Evolutionary conservation across 2,113 vertebrate species (phyloP).

Genomic region (Ophiodon elongatus): DNA sequence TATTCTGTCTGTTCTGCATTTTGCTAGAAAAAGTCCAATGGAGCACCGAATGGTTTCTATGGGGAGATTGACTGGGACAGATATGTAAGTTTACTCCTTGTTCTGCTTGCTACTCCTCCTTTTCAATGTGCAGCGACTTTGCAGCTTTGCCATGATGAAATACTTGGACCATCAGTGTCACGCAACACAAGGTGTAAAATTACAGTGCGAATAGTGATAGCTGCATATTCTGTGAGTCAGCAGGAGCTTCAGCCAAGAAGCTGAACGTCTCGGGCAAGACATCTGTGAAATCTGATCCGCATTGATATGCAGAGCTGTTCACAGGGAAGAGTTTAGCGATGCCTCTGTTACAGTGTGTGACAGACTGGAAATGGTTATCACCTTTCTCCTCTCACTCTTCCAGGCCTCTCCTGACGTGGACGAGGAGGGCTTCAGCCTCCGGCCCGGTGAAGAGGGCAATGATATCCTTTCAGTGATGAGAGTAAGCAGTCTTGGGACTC

Average conservation of each 20-base stretch:
- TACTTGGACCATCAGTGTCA: constrained; percentile 15
- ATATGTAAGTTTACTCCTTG: constrained; percentile 90
- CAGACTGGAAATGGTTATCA: background rate
- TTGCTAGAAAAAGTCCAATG: constrained; percentile 94
- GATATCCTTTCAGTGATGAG: constrained; percentile 90
- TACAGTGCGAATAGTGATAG: background rate
- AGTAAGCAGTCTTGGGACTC: constrained; percentile 24
- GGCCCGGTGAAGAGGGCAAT: constrained; percentile 91
- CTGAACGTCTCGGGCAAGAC: constrained; percentile 28
- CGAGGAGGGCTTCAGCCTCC: constrained; percentile 97
- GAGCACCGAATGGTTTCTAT: constrained; percentile 97
- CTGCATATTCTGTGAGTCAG: constrained; percentile 52
- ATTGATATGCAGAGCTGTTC: constrained; percentile 21
- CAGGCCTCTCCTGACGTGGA: constrained; percentile 97
- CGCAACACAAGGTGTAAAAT: constrained; percentile 43
- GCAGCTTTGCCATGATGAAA: constrained; percentile 17
- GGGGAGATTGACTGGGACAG: constrained; percentile 99
- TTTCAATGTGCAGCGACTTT: constrained; percentile 3
- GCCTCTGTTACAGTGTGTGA: constrained; percentile 11
- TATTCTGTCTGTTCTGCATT: constrained; percentile 5
- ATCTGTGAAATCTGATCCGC: constrained; percentile 52
- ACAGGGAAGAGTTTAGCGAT: background rate
- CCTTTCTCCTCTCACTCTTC: constrained; percentile 7
- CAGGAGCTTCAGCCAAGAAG: constrained; percentile 45
- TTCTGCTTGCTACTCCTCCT: background rate